phyloP scores from a whole-genome alignment of 2,113 vertebrate genomes.

The Anarrhichthys ocellatus region DNA sequence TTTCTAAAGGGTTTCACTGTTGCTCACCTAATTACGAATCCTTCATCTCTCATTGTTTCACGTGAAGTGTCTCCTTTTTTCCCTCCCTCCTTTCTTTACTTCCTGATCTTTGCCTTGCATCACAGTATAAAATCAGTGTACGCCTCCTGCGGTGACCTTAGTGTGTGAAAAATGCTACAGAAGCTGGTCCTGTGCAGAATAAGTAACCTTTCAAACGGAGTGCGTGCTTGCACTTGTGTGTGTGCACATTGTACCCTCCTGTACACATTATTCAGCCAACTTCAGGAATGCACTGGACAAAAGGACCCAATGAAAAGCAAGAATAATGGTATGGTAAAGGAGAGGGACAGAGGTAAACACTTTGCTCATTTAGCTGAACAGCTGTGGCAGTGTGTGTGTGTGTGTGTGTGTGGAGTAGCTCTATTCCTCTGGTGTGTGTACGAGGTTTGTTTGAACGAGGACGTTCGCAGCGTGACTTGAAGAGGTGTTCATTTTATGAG shows the following conservation, averaged over 20 bases:
- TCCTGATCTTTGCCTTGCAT: background rate
- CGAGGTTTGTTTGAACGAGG: slow-evolving; percentile 60
- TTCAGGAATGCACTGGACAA: slow-evolving; percentile 61
- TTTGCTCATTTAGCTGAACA: slow-evolving; percentile 71
- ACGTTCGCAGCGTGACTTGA: slow-evolving; percentile 58
- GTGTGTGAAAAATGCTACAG: slow-evolving; percentile 1
- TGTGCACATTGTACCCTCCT: slow-evolving; percentile 36
- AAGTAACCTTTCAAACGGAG: slow-evolving; percentile 43
- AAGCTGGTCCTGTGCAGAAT: slow-evolving; percentile 14
- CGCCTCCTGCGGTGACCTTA: slow-evolving; percentile 21
- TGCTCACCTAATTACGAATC: background rate
- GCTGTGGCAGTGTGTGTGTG: slow-evolving; percentile 68
- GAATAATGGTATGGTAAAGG: slow-evolving; percentile 57
- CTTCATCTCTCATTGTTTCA: background rate
- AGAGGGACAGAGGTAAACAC: slow-evolving; percentile 72
- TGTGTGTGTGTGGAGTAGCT: slow-evolving; percentile 36
- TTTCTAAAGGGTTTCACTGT: background rate
- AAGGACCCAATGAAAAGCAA: slow-evolving; percentile 47
- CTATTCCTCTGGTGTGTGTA: slow-evolving; percentile 48
- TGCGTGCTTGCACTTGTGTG: slow-evolving; percentile 17
- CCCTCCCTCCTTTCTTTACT: slow-evolving; percentile 43
- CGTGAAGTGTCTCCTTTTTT: background rate
- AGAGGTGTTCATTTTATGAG: slow-evolving; percentile 75
- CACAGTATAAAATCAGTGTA: background rate
- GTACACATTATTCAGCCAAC: slow-evolving; percentile 54